phyloP scores from a whole-genome alignment of 2,888 invertebrate species.

The Campoplex capitator region DNA sequence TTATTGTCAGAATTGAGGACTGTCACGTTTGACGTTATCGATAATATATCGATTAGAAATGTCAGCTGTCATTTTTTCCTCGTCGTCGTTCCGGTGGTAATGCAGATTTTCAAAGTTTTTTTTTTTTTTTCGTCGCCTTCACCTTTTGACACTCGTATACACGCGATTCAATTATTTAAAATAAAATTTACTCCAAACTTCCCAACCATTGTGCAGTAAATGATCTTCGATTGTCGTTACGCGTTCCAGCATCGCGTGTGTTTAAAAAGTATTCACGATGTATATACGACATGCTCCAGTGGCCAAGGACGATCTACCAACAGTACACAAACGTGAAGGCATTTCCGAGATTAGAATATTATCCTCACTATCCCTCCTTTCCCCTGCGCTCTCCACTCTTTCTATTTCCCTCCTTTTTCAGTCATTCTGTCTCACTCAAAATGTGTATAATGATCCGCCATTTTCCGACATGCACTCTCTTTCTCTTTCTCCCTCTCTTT shows the following conservation, averaged over 20 bases:
- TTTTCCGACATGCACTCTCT: constrained; percentile 28
- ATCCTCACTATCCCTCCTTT: constrained; percentile 15
- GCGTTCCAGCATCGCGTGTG: constrained; percentile 43
- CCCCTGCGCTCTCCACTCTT: not conserved
- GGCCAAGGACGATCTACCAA: constrained; percentile 49
- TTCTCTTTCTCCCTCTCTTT: not conserved
- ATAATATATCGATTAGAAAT: constrained; percentile 22
- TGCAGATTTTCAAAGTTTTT: not conserved
- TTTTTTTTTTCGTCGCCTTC: not conserved
- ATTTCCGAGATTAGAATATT: constrained; percentile 55
- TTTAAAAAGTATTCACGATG: constrained; percentile 43
- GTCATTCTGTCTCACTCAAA: constrained; percentile 17
- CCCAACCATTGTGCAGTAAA: constrained; percentile 36
- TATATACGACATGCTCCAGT: constrained; percentile 52
- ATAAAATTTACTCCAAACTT: constrained; percentile 22
- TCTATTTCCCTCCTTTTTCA: constrained; percentile 26
- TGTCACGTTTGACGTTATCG: constrained; percentile 19
- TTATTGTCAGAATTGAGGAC: not conserved
- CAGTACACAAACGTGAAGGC: constrained; percentile 37
- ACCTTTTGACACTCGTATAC: constrained; percentile 11
- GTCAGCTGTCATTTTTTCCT: constrained; percentile 26
- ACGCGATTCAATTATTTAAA: constrained; percentile 1
- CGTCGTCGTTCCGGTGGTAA: not conserved
- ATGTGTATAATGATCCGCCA: constrained; percentile 40
- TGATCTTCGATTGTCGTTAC: constrained; percentile 49